Evolutionary conservation across 1,140 invertebrate genomes (phyloP), one percentile per base, ranked within the genome.

Genomic region (Adelges cooleyi): DNA sequence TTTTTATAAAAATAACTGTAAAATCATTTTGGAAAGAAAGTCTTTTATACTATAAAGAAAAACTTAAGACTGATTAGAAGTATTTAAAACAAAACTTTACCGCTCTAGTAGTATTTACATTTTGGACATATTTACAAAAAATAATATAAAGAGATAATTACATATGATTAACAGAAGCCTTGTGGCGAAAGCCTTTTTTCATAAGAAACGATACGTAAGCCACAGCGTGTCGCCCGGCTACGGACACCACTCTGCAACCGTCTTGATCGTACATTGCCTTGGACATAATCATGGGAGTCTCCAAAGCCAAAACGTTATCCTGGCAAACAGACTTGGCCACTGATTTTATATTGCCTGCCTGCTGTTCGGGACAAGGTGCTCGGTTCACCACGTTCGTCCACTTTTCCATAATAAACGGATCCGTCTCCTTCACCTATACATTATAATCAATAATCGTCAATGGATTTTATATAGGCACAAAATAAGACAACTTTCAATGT

Each of bases 281-380:
- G 10, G 65, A 56, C 38, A 68, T 67, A 22, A 68, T 66, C 22
- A 53, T 62, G 0, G 68, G 68, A 10, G 68, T 65, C 42, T 68
- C 68, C 18, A 68, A 40, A 13, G 67, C 50, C 15, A 68, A 33
- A 0, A 62, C 15, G 18, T 36, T 20, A 18, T 65, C 59, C 38
- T 17, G 15, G 42, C 68, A 68, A 11, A 68, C 44, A 2, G 42
- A 15, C 10, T 51, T 48, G 17, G 68, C 68, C 27, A 68, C 54
- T 10, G 44, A 25, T 4, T 40, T 11, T 13, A 29, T 49, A 29
- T 17, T 17, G 11, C 48, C 38, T 15, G 15, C 4, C 3, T 65
- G 29, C 20, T 49, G 17, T 18, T 48, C 23, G 3, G 48, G 18
- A 11, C 67, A 68, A 4, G 68, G 68, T 4, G 65, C 48, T 29